phyloP scores from a whole-genome alignment of 2,888 invertebrate genomes.

The Ganaspis brasiliensis region DNA sequence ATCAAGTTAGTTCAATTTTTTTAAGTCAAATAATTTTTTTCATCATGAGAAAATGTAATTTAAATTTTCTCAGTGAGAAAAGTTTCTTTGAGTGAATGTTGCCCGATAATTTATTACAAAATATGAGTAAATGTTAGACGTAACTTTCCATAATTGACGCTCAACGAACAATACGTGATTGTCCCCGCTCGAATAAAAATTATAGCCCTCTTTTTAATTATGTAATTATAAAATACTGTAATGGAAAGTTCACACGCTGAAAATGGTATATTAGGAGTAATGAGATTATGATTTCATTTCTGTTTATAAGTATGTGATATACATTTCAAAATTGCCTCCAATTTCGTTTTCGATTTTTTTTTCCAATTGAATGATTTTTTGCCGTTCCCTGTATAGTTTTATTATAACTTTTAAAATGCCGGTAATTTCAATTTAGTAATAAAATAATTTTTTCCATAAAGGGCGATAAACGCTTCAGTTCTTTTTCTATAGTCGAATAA shows the following conservation, averaged over 20 bases:
- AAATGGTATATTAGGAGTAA: background rate
- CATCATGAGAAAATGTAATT: background rate
- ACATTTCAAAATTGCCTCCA: background rate
- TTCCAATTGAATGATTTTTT: background rate
- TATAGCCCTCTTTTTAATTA: background rate
- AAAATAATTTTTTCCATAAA: no score
- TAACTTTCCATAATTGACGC: conserved; percentile 19
- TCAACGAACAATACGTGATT: conserved; percentile 15
- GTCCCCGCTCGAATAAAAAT: conserved; percentile 8
- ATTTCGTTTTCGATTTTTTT: background rate
- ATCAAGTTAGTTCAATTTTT: no score
- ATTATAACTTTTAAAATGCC: no score
- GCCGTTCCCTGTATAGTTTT: no score
- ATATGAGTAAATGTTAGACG: background rate
- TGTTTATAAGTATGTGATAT: conserved; percentile 7
- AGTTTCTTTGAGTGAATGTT: background rate
- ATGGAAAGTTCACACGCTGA: background rate
- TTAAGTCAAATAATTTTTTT: background rate
- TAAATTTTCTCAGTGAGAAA: background rate
- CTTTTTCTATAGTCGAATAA: no score
- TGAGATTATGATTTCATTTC: conserved; percentile 11
- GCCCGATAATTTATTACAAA: background rate
- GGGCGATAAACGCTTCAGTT: no score
- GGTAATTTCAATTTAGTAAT: no score
- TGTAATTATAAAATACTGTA: background rate